phyloP scores from a whole-genome alignment of 2,888 invertebrate species.

The Aspidiotus rigidus region DNA sequence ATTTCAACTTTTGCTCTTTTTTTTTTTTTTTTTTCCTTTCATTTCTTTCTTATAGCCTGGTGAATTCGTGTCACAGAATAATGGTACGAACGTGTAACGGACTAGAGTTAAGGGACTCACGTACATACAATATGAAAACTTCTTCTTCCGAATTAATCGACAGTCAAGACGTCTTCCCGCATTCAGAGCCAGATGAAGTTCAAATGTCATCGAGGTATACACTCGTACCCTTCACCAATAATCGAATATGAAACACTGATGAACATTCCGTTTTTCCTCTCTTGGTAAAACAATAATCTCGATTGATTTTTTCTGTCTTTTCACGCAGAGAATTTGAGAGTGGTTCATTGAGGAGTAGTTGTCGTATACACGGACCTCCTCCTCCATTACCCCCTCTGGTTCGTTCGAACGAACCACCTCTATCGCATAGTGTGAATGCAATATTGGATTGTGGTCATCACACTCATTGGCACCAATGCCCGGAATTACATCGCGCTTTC shows the following conservation, averaged over 20 bases:
- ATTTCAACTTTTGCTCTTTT: neutral
- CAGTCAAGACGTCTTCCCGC: conserved; percentile 46
- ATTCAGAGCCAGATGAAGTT: conserved; percentile 38
- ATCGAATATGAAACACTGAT: too few relatives aligned
- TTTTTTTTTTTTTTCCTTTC: conserved; percentile 4
- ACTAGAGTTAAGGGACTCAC: conserved; percentile 57
- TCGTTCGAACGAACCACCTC: neutral
- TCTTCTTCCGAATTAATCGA: conserved; percentile 46
- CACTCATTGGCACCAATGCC: conserved; percentile 79
- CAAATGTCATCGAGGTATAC: conserved; percentile 17
- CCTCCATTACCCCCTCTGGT: neutral
- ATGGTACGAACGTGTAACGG: conserved; percentile 71
- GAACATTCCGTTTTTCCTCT: too few relatives aligned
- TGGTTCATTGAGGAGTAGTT: conserved; percentile 31
- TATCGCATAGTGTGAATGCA: conserved; percentile 42
- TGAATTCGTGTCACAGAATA: conserved; percentile 48
- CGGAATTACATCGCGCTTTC: conserved; percentile 84
- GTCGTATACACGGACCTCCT: conserved; percentile 35
- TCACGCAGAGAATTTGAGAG: conserved; percentile 34
- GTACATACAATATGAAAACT: conserved; percentile 43
- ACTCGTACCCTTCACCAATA: too few relatives aligned
- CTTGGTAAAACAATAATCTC: neutral
- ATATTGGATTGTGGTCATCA: conserved; percentile 39
- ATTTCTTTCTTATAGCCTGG: conserved; percentile 39
- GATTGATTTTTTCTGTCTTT: neutral